Evolutionary conservation across 2,113 vertebrate genomes (phyloP), one percentile per base, ranked within the genome.

Genomic region (Uria aalge): DNA sequence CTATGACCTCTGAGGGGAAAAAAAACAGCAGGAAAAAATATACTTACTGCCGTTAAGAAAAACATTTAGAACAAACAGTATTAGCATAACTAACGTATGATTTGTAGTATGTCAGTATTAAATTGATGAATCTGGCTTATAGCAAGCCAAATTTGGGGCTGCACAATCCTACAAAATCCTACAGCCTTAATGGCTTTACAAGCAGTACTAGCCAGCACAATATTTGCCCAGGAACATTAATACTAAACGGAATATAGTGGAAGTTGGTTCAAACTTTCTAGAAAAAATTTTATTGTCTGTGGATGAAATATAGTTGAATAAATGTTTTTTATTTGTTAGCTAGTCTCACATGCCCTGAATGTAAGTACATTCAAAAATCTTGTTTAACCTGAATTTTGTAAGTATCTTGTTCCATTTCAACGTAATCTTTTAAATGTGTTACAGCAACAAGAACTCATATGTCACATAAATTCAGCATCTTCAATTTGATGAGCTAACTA

Each of bases 401-500:
- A 80, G 62, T 53, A 77, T 85, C 77, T 90, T 88, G n/a, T 85
- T 95, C 62, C 45, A 66, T 89, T 96, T 96, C 53, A 86, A 48
- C 1, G 2, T 91, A 94, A 95, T 95, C 94, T 94, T 92, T 95
- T 94, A 64, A 96, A 96, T 79, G 50, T 86, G 87, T 89, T 94
- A 78, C 34, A 95, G 59, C 38, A 78, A 86, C 66, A 94, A 86
- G 91, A 89, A 75, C 66, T 92, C 78, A 13, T 29, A 69, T 89
- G 95, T 90, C 94, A 85, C 23, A 93, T 75, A 92, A 73, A 97
- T 84, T 95, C 82, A 96, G 23, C 76, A 83, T 91, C 73, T 90
- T 90, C 50, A 45, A 38, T 85, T 85, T 90, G 78, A 95, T 72
- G 82, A 91, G 60, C 90, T 92, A 95, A 95, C 74, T 75, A 94